phyloP scores from a whole-genome alignment of 2,797 vertebrate species.

The Chrosomus eos region DNA sequence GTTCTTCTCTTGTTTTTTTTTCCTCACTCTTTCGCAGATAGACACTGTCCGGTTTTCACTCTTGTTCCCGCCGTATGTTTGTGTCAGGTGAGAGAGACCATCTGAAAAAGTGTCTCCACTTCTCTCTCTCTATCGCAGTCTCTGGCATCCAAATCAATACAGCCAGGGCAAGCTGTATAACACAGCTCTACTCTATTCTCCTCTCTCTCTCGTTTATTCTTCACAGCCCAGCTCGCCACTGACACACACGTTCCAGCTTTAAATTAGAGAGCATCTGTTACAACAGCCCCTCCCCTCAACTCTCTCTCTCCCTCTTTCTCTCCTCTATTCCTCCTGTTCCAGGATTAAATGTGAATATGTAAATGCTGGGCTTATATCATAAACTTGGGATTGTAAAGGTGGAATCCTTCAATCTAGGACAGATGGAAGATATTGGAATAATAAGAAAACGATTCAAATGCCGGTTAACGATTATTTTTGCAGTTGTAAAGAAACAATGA shows the following conservation, averaged over 20 bases:
- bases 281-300: conserved; percentile 29
- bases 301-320: conserved; percentile 33
- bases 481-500: neutral
- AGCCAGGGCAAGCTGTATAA: conserved; percentile 40
- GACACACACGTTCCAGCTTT: conserved; percentile 34
- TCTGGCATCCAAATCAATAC: conserved; percentile 36
- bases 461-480: neutral
- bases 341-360: conserved; percentile 1
- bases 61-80: conserved; percentile 12
- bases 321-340: neutral
- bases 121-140: conserved; percentile 9
- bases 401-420: neutral
- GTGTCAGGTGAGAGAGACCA: conserved; percentile 21
- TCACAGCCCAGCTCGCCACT: conserved; percentile 38
- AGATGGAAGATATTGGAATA: neutral
- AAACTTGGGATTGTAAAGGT: neutral
- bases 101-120: conserved; percentile 29
- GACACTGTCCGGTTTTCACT: conserved; percentile 1
- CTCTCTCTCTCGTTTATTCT: conserved; percentile 36
- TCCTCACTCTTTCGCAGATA: conserved; percentile 21
- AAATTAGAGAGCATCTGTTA: conserved; percentile 34
- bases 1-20: conserved; percentile 18
- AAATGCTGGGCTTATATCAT: neutral
- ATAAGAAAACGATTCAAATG: neutral
- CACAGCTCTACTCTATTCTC: conserved; percentile 8